These are phyloP conservation scores for Andrena marginata DNA, from an alignment of 2,888 invertebrate species.

Conservation along the genomic window DNA sequence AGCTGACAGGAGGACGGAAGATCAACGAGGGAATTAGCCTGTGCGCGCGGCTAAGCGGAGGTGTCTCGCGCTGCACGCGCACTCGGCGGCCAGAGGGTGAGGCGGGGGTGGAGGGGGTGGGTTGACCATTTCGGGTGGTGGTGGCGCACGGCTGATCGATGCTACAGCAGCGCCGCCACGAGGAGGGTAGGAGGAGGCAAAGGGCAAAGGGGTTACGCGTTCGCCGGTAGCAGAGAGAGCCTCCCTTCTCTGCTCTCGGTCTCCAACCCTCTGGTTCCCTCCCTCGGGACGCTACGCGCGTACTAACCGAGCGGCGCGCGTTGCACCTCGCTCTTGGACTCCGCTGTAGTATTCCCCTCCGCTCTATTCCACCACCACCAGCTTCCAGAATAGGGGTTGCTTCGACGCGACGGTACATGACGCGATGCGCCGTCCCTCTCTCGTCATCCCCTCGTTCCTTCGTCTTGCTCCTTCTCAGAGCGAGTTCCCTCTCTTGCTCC, in stretches of 20 bases:
- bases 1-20: slow-evolving; percentile 28
- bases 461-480: slow-evolving; percentile 46
- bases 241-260: slow-evolving; percentile 42
- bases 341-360: slow-evolving; percentile 44
- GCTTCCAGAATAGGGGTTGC: slow-evolving; percentile 63
- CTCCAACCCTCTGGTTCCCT: slow-evolving; percentile 46
- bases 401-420: slow-evolving; percentile 58
- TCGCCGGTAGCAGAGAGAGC: slow-evolving; percentile 38
- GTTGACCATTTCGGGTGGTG: slow-evolving; percentile 76
- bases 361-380: slow-evolving; percentile 44
- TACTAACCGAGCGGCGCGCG: slow-evolving; percentile 70
- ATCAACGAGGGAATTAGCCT: slow-evolving; percentile 61
- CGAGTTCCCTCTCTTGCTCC: slow-evolving; percentile 52
- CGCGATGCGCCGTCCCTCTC: slow-evolving; percentile 46
- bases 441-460: slow-evolving; percentile 42
- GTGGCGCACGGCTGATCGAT: slow-evolving; percentile 83
- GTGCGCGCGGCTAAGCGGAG: slow-evolving; percentile 35
- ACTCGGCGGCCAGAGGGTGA: neutral
- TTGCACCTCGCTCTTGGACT: slow-evolving; percentile 54
- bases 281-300: slow-evolving; percentile 56
- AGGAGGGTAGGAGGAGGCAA: slow-evolving; percentile 47
- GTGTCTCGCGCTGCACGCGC: slow-evolving; percentile 40
- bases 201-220: slow-evolving; percentile 37
- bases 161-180: slow-evolving; percentile 80
- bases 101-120: slow-evolving; percentile 43